A percentile compares a stretch with the other conserved stretches of the same genome.
phyloP scores from a whole-genome alignment of 2,113 vertebrate genomes.

The Syrrhaptes paradoxus region DNA sequence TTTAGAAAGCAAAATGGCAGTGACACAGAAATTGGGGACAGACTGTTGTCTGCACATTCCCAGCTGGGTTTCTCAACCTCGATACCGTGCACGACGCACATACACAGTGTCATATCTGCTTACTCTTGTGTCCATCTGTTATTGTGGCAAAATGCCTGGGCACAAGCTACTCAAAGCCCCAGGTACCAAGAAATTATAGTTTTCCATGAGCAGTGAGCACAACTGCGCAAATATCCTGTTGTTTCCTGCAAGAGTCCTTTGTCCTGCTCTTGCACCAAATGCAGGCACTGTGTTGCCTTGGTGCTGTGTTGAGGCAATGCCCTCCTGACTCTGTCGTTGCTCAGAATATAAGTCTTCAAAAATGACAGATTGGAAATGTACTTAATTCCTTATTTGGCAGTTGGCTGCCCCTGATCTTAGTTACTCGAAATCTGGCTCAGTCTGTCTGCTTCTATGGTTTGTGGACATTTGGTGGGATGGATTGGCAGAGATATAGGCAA shows the following conservation, averaged over 20 bases:
- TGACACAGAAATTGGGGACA: background rate
- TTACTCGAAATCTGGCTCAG: background rate
- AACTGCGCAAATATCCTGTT: background rate
- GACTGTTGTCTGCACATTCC: background rate
- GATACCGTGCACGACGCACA: background rate
- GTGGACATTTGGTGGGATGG: background rate
- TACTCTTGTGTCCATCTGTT: slow-evolving; percentile 61
- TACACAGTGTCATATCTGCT: background rate
- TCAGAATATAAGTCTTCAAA: background rate
- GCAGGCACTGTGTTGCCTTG: background rate
- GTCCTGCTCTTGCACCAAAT: background rate
- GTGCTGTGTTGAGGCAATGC: background rate
- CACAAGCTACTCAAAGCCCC: background rate
- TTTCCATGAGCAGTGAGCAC: background rate
- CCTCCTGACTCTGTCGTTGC: background rate
- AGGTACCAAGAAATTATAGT: background rate
- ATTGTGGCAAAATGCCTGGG: slow-evolving; percentile 26
- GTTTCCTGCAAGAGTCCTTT: background rate
- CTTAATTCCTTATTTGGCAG: background rate
- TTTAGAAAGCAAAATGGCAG: background rate
- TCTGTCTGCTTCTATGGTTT: background rate
- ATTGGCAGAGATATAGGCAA: background rate
- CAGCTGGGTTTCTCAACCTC: background rate
- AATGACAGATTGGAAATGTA: slow-evolving; percentile 5
- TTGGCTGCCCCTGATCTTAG: background rate